Conservation (phyloP, 2,113 vertebrate species). For the Brienomyrus brachyistius region DNA sequence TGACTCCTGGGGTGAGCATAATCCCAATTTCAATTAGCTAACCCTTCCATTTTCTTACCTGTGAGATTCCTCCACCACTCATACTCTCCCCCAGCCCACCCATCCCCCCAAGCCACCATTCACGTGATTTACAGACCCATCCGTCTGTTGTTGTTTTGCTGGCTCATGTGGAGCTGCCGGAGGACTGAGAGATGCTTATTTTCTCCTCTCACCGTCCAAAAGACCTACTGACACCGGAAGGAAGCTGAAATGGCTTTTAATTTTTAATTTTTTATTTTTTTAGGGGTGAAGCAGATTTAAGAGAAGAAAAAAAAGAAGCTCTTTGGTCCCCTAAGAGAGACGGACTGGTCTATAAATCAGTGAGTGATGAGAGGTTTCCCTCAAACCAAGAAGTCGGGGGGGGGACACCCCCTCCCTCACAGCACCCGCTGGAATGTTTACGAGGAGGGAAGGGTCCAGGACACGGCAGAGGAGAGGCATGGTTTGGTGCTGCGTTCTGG, state of each 20-base stretch:
- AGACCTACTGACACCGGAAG: conserved; percentile 52
- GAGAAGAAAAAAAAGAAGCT: conserved; percentile 39
- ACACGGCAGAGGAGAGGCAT: conserved; percentile 3
- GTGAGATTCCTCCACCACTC: not conserved
- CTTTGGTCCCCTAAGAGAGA: conserved; percentile 44
- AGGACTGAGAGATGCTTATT: not conserved
- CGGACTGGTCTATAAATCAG: conserved; percentile 54
- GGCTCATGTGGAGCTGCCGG: not conserved
- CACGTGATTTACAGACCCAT: not conserved
- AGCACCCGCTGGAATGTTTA: conserved; percentile 51
- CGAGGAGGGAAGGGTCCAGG: conserved; percentile 48
- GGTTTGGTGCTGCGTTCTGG: not conserved
- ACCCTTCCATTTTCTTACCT: not conserved
- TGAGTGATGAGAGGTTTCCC: conserved; percentile 59
- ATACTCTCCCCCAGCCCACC: not conserved
- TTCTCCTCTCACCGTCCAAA: conserved; percentile 23
- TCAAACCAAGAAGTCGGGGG: conserved; percentile 43
- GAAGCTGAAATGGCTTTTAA: conserved; percentile 41
- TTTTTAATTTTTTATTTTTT: conserved; percentile 48
- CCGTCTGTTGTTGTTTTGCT: not conserved
- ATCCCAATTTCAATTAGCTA: not conserved
- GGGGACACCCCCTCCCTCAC: conserved; percentile 27
- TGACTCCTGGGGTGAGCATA: not conserved
- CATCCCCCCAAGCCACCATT: not conserved
- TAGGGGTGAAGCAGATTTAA: conserved; percentile 41